Evolutionary conservation across 2,113 vertebrate genomes (phyloP).

Genomic region (Eulacestoma nigropectus): DNA sequence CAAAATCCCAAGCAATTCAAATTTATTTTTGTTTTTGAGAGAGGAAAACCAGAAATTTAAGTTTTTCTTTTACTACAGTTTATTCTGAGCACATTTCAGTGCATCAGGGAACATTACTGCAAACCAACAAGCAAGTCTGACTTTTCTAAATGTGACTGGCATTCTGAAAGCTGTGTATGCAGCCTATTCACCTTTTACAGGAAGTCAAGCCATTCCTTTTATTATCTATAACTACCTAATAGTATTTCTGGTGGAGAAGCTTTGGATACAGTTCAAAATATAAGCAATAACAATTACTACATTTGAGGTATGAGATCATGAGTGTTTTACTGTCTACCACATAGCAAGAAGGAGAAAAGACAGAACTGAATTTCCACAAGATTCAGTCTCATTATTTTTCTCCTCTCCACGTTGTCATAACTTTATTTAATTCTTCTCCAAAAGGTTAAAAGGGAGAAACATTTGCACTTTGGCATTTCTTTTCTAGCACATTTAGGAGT

Average conservation of each 20-base stretch:
- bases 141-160: not conserved
- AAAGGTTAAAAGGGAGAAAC: not conserved
- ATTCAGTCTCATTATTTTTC: not conserved
- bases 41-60: not conserved
- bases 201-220: not conserved
- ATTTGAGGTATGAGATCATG: not conserved
- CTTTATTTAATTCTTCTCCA: not conserved
- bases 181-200: not conserved
- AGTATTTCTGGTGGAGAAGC: not conserved
- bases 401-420: not conserved
- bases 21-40: not conserved
- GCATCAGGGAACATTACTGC: slow-evolving; percentile 7
- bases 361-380: not conserved
- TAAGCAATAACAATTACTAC: not conserved
- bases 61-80: not conserved
- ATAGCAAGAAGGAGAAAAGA: not conserved
- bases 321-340: not conserved
- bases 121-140: not conserved
- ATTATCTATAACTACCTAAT: not conserved
- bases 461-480: not conserved
- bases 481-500: not conserved
- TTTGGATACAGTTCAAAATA: not conserved
- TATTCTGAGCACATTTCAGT: slow-evolving; percentile 57
- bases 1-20: not conserved
- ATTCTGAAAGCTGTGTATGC: not conserved